Evolutionary conservation across 2,888 invertebrate species (phyloP).

Genomic region (Cryptocephalus primarius): DNA sequence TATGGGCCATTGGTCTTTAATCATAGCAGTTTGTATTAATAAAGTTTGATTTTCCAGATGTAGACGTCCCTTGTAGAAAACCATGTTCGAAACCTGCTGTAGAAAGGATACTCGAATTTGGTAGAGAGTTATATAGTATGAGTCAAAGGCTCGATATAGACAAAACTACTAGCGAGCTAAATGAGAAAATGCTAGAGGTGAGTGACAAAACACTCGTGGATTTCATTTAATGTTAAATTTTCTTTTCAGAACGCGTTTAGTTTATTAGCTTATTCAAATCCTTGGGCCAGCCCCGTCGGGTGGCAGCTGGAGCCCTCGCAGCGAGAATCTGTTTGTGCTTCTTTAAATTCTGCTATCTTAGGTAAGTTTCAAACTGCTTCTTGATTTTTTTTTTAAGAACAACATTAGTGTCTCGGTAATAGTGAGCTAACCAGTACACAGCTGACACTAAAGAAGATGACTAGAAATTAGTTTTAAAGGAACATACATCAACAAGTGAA

Average conservation of each 20-base stretch:
- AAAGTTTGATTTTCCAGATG: slow-evolving; percentile 31
- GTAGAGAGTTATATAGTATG: slow-evolving; percentile 85
- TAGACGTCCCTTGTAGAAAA: slow-evolving; percentile 37
- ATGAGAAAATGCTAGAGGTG: slow-evolving; percentile 88
- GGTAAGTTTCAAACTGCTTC: slow-evolving; percentile 45
- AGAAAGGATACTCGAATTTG: slow-evolving; percentile 90
- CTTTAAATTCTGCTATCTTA: slow-evolving; percentile 94
- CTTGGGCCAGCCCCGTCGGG: slow-evolving; percentile 93
- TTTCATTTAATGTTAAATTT: not conserved
- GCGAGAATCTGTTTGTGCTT: slow-evolving; percentile 89
- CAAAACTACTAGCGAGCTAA: slow-evolving; percentile 67
- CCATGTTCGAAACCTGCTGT: slow-evolving; percentile 63
- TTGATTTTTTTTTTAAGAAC: too few relatives aligned
- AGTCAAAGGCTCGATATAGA: slow-evolving; percentile 75
- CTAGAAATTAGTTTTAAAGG: too few relatives aligned
- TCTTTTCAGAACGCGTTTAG: slow-evolving; percentile 85
- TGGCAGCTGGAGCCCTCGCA: slow-evolving; percentile 93
- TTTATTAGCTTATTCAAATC: slow-evolving; percentile 93
- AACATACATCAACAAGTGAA: too few relatives aligned
- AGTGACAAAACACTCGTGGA: slow-evolving; percentile 13
- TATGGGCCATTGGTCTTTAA: too few relatives aligned
- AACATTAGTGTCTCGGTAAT: too few relatives aligned
- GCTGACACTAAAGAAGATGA: too few relatives aligned
- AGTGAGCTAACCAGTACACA: too few relatives aligned
- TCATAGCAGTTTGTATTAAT: too few relatives aligned